Evolutionary conservation across 2,888 invertebrate species (phyloP).

Genomic region (Pachycephus smyrnensis): DNA sequence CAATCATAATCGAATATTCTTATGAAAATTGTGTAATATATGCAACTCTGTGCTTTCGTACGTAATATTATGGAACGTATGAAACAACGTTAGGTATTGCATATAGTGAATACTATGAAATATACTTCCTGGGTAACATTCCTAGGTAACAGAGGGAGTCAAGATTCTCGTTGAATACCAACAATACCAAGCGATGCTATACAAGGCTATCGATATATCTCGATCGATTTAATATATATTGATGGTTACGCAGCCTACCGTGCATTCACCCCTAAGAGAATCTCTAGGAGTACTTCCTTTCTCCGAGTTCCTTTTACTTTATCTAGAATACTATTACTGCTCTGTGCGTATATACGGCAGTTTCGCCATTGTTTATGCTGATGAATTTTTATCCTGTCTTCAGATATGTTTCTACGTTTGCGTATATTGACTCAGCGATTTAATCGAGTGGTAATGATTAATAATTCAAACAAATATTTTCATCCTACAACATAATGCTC

Average conservation of each 20-base stretch:
- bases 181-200: constrained; percentile 19
- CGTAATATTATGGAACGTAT: neutral
- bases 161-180: constrained; percentile 30
- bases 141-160: constrained; percentile 13
- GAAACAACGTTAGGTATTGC: neutral
- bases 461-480: neutral
- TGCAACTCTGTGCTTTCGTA: neutral
- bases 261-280: constrained; percentile 32
- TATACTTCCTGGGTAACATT: constrained; percentile 12
- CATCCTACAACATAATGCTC: neutral
- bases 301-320: neutral
- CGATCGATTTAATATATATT: constrained; percentile 37
- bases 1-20: neutral
- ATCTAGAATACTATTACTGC: neutral
- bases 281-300: neutral
- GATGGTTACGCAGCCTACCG: constrained; percentile 34
- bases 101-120: neutral
- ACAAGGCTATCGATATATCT: constrained; percentile 32
- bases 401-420: neutral
- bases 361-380: neutral
- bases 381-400: neutral
- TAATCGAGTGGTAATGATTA: neutral
- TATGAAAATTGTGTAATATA: neutral
- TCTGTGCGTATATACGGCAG: neutral
- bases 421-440: neutral